A percentile compares a stretch with the other conserved stretches of the same genome.
Conservation (phyloP, 2,888 invertebrate species). For the Junonia oenone region DNA sequence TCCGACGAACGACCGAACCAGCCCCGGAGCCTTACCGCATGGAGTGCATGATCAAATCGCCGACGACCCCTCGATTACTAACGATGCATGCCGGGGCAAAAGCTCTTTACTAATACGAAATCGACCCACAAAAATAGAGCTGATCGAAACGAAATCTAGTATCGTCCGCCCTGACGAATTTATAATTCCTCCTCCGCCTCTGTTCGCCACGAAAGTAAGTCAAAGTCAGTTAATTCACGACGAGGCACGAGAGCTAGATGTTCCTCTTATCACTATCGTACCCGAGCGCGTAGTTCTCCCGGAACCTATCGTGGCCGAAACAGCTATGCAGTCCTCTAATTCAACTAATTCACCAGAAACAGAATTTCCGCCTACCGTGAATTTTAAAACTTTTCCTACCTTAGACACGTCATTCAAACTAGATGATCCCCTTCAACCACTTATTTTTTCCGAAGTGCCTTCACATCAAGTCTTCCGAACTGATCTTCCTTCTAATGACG, state of each 20-base stretch:
- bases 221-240: slow-evolving; percentile 48
- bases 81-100: slow-evolving; percentile 69
- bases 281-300: slow-evolving; percentile 64
- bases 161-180: slow-evolving; percentile 63
- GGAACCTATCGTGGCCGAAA: slow-evolving; percentile 61
- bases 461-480: slow-evolving; percentile 56
- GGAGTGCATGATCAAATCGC: slow-evolving; percentile 49
- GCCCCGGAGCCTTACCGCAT: slow-evolving; percentile 47
- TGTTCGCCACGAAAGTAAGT: slow-evolving; percentile 69
- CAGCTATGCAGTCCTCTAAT: slow-evolving; percentile 68
- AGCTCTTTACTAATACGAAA: slow-evolving; percentile 67
- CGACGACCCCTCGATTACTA: slow-evolving; percentile 52
- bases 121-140: slow-evolving; percentile 47
- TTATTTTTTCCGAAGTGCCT: slow-evolving; percentile 60
- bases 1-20: slow-evolving; percentile 45
- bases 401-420: slow-evolving; percentile 31
- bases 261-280: slow-evolving; percentile 60
- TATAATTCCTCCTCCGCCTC: slow-evolving; percentile 74
- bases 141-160: slow-evolving; percentile 52
- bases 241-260: slow-evolving; percentile 43
- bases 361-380: slow-evolving; percentile 68
- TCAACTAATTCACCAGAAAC: slow-evolving; percentile 63
- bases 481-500: slow-evolving; percentile 43
- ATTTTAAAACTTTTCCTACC: slow-evolving; percentile 64
- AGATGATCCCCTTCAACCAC: slow-evolving; percentile 39